These are phyloP conservation scores for Carassius carassius DNA, from an alignment of 2,113 vertebrate species.

Conservation along the genomic window DNA sequence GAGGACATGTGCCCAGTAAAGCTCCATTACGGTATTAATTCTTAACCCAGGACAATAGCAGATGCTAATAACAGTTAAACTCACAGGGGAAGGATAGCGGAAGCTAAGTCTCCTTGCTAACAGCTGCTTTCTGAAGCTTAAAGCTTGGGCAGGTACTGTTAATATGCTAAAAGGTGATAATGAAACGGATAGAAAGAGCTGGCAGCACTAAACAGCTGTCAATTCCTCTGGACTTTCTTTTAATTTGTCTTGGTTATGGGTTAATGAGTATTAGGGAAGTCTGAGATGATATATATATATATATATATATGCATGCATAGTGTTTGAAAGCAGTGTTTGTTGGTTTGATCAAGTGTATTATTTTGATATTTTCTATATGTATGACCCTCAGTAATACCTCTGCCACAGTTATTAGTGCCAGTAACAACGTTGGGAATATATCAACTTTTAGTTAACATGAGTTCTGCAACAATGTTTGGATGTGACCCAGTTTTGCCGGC, in stretches of 20 bases:
- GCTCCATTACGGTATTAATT: constrained; percentile 70
- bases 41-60: constrained; percentile 33
- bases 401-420: not conserved
- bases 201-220: constrained; percentile 2
- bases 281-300: no score
- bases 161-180: constrained; percentile 40
- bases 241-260: not conserved
- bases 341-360: not conserved
- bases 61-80: constrained; percentile 30
- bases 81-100: constrained; percentile 3
- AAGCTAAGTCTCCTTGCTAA: constrained; percentile 14
- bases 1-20: constrained; percentile 57
- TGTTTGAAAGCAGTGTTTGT: not conserved
- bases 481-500: constrained; percentile 25
- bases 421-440: not conserved
- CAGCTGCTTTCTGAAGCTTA: constrained; percentile 2
- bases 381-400: not conserved
- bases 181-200: constrained; percentile 12
- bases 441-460: not conserved
- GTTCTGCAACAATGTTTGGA: constrained; percentile 11
- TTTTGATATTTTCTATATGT: not conserved
- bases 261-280: not conserved
- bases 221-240: not conserved
- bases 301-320: no score
- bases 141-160: not conserved